Base-by-base conservation (phyloP, 2,113 vertebrate species). In the Oenanthe melanoleuca region DNA sequence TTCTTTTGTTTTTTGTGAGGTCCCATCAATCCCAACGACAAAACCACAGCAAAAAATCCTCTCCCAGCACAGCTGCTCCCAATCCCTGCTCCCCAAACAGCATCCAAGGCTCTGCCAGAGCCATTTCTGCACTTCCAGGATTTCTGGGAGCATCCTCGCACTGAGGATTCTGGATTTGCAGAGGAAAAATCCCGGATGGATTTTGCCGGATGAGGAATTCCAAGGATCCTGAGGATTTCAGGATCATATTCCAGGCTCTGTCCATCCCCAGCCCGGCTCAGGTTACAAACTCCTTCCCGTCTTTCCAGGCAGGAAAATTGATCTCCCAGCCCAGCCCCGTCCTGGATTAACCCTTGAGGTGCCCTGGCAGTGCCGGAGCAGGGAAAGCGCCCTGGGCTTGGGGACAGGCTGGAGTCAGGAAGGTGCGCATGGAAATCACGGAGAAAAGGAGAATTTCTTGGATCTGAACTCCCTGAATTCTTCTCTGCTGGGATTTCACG, bases 341-440 rank as follows among this genome's bases (percentile, higher is more conserved):
- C 38, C 40, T 52, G 80, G 20, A 33, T 92, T 94, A 92, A 88
- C 59, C 34, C 77, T 37, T 85, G 19, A 21, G 21, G 22, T 1
- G 3, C 11, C 34, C n/a, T 7, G 31, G 60, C n/a, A 57, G 8
- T 8, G 42, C 45, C 19, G n/a, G 38, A 63, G 72, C n/a, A n/a
- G n/a, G n/a, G n/a, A n/a, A n/a, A n/a, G n/a, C 31, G 5, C 5
- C 2, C 10, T 2, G 1, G 21, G 3, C 8, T 49, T n/a, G 22
- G 31, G 34, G 8, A 65, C 23, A 72, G 19, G 37, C 4, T 28
- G 53, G 33, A 8, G 6, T 6, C 11, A 2, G 22, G 25, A 16
- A 45, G 22, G 22, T 19, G 67, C 7, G 8, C 8, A 3, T 3
- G 37, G 26, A 86, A 61, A 42, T 23, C 31, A 5, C 0, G 8